Evolutionary conservation across 2,888 invertebrate genomes (phyloP).

Genomic region (Idaea aversata): DNA sequence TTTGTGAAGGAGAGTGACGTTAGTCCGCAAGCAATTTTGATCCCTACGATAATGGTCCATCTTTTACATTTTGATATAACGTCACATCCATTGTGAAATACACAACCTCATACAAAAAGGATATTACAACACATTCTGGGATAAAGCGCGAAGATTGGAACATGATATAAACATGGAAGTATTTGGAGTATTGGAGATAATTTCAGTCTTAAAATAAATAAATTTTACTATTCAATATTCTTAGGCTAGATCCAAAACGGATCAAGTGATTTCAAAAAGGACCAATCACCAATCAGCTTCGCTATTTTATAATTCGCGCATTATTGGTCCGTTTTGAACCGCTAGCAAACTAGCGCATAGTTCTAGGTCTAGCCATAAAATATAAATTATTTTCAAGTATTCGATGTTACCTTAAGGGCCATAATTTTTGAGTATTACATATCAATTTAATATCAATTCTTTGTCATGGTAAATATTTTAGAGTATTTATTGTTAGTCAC

Average conservation of each 20-base stretch:
- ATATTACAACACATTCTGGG: constrained; percentile 9
- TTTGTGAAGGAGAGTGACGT: constrained; percentile 5
- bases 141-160: constrained; percentile 12
- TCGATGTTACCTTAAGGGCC: not conserved
- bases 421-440: constrained; percentile 5
- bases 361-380: not conserved
- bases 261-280: not conserved
- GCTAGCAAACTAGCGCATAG: not conserved
- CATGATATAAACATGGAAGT: constrained; percentile 28
- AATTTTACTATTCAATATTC: constrained; percentile 15
- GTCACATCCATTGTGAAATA: constrained; percentile 58
- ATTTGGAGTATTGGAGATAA: constrained; percentile 38
- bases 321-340: not conserved
- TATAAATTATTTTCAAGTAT: not conserved
- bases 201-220: constrained; percentile 44
- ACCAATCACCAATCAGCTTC: not conserved
- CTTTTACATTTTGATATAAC: constrained; percentile 76
- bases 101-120: constrained; percentile 58
- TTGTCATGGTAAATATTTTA: not conserved
- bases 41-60: constrained; percentile 65
- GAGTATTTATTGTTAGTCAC: not conserved
- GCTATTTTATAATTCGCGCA: too few relatives aligned
- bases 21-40: constrained; percentile 46
- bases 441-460: constrained; percentile 12
- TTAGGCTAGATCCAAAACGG: constrained; percentile 7